Evolutionary conservation across 2,797 vertebrate genomes (phyloP).

Genomic region (Crypturellus tataupa): DNA sequence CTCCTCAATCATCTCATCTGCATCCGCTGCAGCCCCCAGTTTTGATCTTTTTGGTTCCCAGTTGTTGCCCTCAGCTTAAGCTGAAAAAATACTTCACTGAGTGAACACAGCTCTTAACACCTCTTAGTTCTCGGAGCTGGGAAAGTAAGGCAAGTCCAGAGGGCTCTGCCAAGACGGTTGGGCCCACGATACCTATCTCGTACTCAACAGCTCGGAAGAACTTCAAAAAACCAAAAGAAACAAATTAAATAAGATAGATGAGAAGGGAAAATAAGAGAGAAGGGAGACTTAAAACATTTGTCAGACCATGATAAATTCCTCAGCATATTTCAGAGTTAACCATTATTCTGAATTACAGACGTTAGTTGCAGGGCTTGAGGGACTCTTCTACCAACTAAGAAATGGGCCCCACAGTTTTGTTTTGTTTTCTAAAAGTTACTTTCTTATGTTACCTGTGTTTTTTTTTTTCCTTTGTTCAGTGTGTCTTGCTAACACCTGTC

Average conservation of each 20-base stretch:
- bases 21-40: neutral
- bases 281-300: neutral
- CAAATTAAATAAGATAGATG: neutral
- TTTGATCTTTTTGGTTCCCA: neutral
- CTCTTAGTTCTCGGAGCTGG: neutral
- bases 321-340: neutral
- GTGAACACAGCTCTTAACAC: accelerated
- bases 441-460: neutral
- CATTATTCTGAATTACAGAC: neutral
- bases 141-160: neutral
- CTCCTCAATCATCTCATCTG: neutral
- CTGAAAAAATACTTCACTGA: neutral
- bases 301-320: neutral
- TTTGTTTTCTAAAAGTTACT: neutral
- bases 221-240: neutral
- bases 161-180: neutral
- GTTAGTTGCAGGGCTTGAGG: neutral
- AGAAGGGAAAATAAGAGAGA: neutral
- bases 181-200: too few relatives aligned
- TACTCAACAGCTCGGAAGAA: neutral
- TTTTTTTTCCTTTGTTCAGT: neutral
- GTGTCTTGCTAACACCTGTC: neutral
- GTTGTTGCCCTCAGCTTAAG: neutral
- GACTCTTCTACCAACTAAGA: neutral
- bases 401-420: neutral